phyloP scores from a whole-genome alignment of 2,888 invertebrate species.

The Thelaira solivaga region DNA sequence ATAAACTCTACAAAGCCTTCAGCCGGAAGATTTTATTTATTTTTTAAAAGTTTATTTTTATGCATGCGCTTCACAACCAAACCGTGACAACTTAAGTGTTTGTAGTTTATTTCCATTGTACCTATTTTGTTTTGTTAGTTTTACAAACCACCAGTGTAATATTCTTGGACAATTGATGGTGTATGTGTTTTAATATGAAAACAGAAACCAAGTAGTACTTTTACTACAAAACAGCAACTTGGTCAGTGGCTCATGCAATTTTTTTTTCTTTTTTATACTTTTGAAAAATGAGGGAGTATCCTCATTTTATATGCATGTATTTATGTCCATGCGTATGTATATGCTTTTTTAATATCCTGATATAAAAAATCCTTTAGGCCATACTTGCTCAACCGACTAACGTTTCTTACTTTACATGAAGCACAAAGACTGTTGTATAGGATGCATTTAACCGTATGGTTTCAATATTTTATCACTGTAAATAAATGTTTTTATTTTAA shows the following conservation, averaged over 20 bases:
- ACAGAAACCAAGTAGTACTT: neutral
- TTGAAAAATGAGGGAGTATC: neutral
- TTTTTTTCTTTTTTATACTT: neutral
- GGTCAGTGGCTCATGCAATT: constrained; percentile 40
- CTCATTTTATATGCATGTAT: too few relatives aligned
- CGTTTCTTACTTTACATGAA: constrained; percentile 11
- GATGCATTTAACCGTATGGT: constrained; percentile 26
- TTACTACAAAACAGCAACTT: constrained; percentile 15
- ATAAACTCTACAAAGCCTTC: constrained; percentile 4
- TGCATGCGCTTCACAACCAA: constrained; percentile 22
- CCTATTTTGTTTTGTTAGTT: constrained; percentile 1
- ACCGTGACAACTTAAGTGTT: constrained; percentile 1
- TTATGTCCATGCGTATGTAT: neutral
- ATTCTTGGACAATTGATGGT: neutral
- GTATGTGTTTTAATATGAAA: neutral
- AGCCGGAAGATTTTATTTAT: neutral
- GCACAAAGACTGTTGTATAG: neutral
- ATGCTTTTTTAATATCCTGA: constrained; percentile 31
- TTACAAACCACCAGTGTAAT: neutral
- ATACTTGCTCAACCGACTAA: neutral
- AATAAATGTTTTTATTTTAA: neutral
- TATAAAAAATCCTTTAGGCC: constrained; percentile 36
- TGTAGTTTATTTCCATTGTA: constrained; percentile 26
- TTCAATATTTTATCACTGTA: constrained; percentile 34
- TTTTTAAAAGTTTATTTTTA: constrained; percentile 19